These are phyloP conservation scores for Pheosia gnoma DNA, from an alignment of 2,888 invertebrate species.

Conservation along the genomic window DNA sequence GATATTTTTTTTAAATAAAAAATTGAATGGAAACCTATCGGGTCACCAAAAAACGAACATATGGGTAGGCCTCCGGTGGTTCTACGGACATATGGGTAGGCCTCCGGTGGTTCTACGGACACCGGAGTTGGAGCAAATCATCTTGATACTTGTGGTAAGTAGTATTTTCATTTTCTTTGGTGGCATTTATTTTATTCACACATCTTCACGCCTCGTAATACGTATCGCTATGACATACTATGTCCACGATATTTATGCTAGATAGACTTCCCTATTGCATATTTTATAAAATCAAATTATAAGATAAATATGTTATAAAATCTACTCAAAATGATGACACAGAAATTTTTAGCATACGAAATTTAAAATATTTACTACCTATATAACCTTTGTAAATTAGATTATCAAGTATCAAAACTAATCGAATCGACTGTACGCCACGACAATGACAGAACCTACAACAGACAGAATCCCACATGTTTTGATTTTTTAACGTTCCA, in stretches of 20 bases:
- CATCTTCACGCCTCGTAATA: too few species aligned
- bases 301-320: too few species aligned
- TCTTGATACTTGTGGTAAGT: constrained; percentile 27
- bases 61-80: constrained; percentile 41
- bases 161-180: neutral
- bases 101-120: constrained; percentile 24
- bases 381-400: neutral
- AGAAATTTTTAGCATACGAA: neutral
- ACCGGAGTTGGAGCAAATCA: neutral
- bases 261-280: too few species aligned
- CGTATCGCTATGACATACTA: too few species aligned
- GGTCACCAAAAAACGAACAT: constrained; percentile 53
- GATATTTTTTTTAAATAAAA: constrained; percentile 40
- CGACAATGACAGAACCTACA: constrained; percentile 56
- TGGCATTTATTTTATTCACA: too few species aligned
- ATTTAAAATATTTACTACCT: neutral
- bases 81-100: constrained; percentile 42
- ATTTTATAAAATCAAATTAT: too few species aligned
- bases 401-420: constrained; percentile 44
- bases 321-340: too few species aligned
- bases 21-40: constrained; percentile 46
- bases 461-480: constrained; percentile 67
- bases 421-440: constrained; percentile 17
- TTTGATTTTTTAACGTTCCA: constrained; percentile 64
- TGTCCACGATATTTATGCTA: too few species aligned